Base-by-base conservation (phyloP, 2,113 vertebrate genomes). In the Caranx melampygus region DNA sequence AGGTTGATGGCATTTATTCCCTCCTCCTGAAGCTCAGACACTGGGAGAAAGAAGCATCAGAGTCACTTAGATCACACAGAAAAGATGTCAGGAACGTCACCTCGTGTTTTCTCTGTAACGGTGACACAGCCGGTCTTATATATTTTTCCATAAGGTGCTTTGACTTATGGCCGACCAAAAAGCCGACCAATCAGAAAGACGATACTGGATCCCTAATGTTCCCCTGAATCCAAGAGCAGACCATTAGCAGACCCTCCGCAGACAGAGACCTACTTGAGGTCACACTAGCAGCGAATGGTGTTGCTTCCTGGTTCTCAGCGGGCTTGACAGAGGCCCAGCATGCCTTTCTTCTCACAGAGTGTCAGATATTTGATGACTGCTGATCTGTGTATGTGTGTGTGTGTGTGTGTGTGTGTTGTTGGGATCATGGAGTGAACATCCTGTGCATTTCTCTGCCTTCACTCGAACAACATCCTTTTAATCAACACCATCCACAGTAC, bases 1-100 rank as follows among this genome's bases (percentile, higher is more conserved):
- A 99, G 96, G 92, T 99, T 99, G 94, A 99, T 99, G 93, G 98
- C 98, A 31, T 99, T 99, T 80, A 99, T 99, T 75, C 98, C 98
- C 91, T 99, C 98, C 87, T 99, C 98, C 92, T 99, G 98, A 86
- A 99, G 96, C 92, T 99, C 98, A 1, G 98, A 99, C 58, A 99
- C 98, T 99, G 68, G 62, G 7, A 81, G 9, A 45, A 75, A 76
- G n/a, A 86, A 2, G 35, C 47, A 58, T 67, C 15, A 37, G 7
- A 54, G n/a, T 4, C 4, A 15, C 65, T 35, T 37, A 31, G 13
- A 52, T 59, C 35, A 31, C 37, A 47, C 5, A 34, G 3, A n/a
- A 20, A 16, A 65, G 26, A 49, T 0, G n/a, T 55, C 13, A 26
- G 59, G 10, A 33, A 52, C 3, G 3, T 59, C 40, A 18, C 26